Percentiles rank a stretch among this genome's conserved stretches.
These are phyloP conservation scores for Polietes domitor DNA, from an alignment of 2,888 invertebrate genomes.

Conservation along the genomic window DNA sequence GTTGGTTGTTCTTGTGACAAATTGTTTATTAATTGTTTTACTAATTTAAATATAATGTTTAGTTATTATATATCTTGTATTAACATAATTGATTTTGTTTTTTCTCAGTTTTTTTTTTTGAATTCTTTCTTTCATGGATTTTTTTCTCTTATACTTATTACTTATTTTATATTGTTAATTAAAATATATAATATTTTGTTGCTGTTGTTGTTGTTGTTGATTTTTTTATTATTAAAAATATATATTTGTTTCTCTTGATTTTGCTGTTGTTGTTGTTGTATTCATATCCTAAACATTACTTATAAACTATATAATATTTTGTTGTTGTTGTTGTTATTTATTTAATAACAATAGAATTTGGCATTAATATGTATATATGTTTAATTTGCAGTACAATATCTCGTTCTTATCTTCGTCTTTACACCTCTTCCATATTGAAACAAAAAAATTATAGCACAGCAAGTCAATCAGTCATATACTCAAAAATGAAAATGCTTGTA, in stretches of 20 bases:
- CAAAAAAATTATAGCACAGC: too few species aligned
- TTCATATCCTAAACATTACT: neutral
- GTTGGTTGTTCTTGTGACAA: neutral
- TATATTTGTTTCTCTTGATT: neutral
- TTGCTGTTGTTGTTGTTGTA: too few species aligned
- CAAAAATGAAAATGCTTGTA: too few species aligned
- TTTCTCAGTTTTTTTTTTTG: neutral
- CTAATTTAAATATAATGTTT: neutral
- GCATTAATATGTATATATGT: constrained; percentile 26
- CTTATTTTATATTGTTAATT: neutral
- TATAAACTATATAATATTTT: constrained; percentile 2
- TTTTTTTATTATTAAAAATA: constrained; percentile 7
- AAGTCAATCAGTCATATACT: too few species aligned
- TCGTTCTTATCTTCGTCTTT: neutral
- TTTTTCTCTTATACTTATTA: neutral
- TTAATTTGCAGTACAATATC: neutral
- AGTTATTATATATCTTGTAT: neutral
- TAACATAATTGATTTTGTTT: neutral
- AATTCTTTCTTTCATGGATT: neutral
- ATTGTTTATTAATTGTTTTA: neutral
- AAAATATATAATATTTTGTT: neutral
- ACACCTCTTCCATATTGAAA: too few species aligned
- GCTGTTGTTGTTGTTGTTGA: neutral
- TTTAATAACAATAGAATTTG: constrained; percentile 32
- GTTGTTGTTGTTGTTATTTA: constrained; percentile 8